Base-by-base conservation (phyloP, 2,113 vertebrate species). In the Hippocampus barbouri region DNA sequence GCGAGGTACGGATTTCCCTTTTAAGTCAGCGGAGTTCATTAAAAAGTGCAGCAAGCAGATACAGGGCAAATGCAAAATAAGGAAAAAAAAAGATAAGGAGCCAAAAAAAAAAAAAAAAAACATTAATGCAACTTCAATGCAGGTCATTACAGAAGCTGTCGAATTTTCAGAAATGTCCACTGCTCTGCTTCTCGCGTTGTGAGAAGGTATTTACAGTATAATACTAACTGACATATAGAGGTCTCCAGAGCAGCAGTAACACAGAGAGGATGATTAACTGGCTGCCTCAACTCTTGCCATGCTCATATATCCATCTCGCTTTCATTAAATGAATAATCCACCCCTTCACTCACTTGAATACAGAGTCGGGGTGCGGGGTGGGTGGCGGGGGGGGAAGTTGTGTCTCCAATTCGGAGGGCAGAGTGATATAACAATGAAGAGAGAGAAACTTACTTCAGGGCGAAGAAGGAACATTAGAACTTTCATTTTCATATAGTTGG, bases 171-270 rank as follows among this genome's bases (percentile, higher is more conserved):
- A 76, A 88, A 76, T 77, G 74, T 75, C 72, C 12, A 45, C 83
- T 23, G 72, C 86, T 79, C 49, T 60, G 73, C 85, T 86, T 75
- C 62, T 62, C 1, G 68, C 63, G 75, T 84, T 72, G 78, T 74
- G 64, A 83, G 82, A 72, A 85, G 79, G 84, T 81, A 84, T 88
- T 89, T 83, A 88, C 84, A 75, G 68, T 73, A 43, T 88, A 91
- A 90, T 86, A 84, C 84, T 89, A 90, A 89, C 83, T 89, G 86
- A 86, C 86, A 83, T 83, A 86, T 85, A 88, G 84, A 86, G 86
- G 88, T 87, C 86, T 90, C 75, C 67, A 18, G 85, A 86, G 85
- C 85, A 84, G 78, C 67, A 72, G 85, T 78, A 82, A 80, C 74
- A 75, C 77, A 80, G 77, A 78, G 77, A 79, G 79, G 76, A 79